Base-by-base conservation (phyloP, 2,888 invertebrate species). In the Laspeyria flexula region DNA sequence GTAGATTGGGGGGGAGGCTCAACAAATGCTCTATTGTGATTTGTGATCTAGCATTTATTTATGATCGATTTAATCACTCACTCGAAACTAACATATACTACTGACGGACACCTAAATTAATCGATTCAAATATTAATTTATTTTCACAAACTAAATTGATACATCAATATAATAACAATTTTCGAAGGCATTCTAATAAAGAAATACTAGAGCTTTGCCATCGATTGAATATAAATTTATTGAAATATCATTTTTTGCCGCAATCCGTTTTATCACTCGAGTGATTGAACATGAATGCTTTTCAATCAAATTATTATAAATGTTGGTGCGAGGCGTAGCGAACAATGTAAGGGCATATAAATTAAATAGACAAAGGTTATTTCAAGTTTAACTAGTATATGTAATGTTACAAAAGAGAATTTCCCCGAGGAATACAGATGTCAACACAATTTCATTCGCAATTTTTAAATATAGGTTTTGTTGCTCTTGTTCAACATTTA, bases 11-110 rank as follows among this genome's bases (percentile, higher is more conserved):
- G 53, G 11, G 11, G 1, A 11, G 12, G 30, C 5, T 3, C 47
- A 41, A 31, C 45, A 59, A 52, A 60, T 53, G 56, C 35, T 47
- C 61, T 42, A 67, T 72, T 73, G 66, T 63, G 43, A 62, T 68
- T 59, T n/a, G n/a, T n/a, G n/a, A n/a, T n/a, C n/a, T 54, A 58
- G 39, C 62, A 60, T 59, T 57, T 60, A 61, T 68, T 57, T 56
- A 53, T 54, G 13, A 25, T 41, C 25, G 45, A 49, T 48, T 52
- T 30, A 30, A 30, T 40, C 40, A 18, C 11, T 29, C 7, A 27
- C 12, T n/a, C 7, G 13, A 3, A 30, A n/a, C n/a, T 11, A 10
- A 11, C 11, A n/a, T 30, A n/a, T 30, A 30, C 11, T 30, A 4
- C 1, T 30, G 5, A 18, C 18, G 18, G n/a, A n/a, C n/a, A n/a